Evolutionary conservation across 2,888 invertebrate genomes (phyloP).

Genomic region (Cryptus viduatorius): DNA sequence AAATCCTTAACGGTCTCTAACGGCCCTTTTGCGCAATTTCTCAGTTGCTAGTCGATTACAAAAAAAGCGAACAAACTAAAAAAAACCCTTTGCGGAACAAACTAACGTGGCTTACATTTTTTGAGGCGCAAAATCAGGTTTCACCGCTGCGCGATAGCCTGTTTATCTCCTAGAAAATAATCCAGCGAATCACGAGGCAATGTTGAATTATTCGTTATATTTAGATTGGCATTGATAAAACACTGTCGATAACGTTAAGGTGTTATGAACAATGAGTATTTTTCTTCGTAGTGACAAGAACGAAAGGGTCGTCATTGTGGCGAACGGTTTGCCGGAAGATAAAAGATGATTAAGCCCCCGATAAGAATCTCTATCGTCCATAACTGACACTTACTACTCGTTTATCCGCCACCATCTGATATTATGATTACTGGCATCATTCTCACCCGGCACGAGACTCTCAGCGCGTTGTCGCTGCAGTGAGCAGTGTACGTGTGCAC

Average conservation of each 20-base stretch:
- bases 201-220: background rate
- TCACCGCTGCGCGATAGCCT: background rate
- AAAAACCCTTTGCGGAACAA: background rate
- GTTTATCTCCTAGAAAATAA: background rate
- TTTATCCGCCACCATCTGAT: constrained; percentile 50
- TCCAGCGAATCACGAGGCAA: background rate
- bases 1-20: constrained; percentile 61
- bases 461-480: constrained; percentile 39
- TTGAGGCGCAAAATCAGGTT: background rate
- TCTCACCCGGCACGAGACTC: constrained; percentile 15
- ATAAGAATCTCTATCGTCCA: constrained; percentile 40
- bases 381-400: constrained; percentile 55
- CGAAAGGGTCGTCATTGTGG: constrained; percentile 2
- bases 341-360: constrained; percentile 39
- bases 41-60: constrained; percentile 1
- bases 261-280: background rate
- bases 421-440: constrained; percentile 57
- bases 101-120: background rate
- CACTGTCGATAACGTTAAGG: background rate
- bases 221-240: background rate
- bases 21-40: constrained; percentile 34
- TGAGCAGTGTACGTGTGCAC: constrained; percentile 5
- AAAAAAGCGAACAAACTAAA: background rate
- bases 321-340: constrained; percentile 30
- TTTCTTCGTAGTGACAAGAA: background rate